A percentile compares a stretch with the other conserved stretches of the same genome.
These are phyloP conservation scores for Cyprinodon variegatus DNA, from an alignment of 2,113 vertebrate species.

Conservation along the genomic window DNA sequence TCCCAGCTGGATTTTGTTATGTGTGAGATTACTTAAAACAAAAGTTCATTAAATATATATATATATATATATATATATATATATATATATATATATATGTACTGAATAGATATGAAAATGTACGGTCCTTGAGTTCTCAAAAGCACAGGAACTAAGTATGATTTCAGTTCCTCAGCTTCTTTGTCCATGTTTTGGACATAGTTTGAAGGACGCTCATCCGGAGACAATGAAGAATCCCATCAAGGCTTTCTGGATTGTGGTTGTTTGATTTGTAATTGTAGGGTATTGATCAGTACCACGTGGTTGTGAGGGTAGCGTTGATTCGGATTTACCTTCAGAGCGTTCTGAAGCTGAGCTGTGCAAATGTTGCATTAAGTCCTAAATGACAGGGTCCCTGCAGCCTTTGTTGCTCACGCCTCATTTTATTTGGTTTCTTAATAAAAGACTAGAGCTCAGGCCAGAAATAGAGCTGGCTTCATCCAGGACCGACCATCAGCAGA, in stretches of 20 bases:
- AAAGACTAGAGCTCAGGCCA: conserved; percentile 59
- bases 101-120: not conserved
- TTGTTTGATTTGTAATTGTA: not conserved
- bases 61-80: not conserved
- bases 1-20: no score
- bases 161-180: not conserved
- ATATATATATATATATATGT: not conserved
- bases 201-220: not conserved
- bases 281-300: not conserved
- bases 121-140: no score
- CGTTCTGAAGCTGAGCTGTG: conserved; percentile 38
- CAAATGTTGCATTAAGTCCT: conserved; percentile 37
- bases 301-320: not conserved
- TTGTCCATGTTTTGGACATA: not conserved
- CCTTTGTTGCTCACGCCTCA: conserved; percentile 51
- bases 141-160: not conserved
- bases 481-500: conserved; percentile 47
- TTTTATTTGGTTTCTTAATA: conserved; percentile 66
- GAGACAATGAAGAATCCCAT: not conserved
- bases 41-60: no score
- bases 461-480: conserved; percentile 54
- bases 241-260: not conserved
- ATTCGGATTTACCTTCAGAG: conserved; percentile 21
- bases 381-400: conserved; percentile 64
- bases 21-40: no score